Conservation (phyloP, 2,888 invertebrate genomes). For the Eustalomyia histrio region DNA sequence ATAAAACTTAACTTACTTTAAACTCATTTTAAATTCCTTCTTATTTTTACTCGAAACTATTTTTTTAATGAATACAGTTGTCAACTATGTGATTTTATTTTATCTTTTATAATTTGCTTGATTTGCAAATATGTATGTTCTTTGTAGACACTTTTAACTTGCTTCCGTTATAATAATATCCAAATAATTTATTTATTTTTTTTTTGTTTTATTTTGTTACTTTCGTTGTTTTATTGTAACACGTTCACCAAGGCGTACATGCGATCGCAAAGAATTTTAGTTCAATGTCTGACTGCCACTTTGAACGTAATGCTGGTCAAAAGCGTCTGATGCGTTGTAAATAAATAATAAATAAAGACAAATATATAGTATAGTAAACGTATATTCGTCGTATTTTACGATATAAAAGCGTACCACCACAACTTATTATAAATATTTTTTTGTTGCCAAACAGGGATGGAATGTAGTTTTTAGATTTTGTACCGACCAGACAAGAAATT, state of each 20-base stretch:
- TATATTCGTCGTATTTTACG: not conserved
- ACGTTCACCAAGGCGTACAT: constrained; percentile 29
- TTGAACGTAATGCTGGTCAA: constrained; percentile 53
- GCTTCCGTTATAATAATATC: constrained; percentile 9
- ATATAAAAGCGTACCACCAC: constrained; percentile 12
- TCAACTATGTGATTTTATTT: not conserved
- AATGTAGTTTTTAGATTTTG: too few relatives aligned
- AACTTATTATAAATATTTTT: constrained; percentile 32
- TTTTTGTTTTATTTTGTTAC: constrained; percentile 7
- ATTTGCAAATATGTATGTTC: not conserved
- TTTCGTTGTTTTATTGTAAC: constrained; percentile 24
- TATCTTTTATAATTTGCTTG: not conserved
- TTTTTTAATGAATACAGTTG: not conserved
- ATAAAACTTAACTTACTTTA: constrained; percentile 38
- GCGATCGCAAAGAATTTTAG: constrained; percentile 27
- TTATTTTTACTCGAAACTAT: not conserved
- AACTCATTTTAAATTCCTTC: constrained; percentile 40
- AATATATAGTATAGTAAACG: not conserved
- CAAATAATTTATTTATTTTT: not conserved
- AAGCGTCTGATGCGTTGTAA: constrained; percentile 54
- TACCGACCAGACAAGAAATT: too few relatives aligned
- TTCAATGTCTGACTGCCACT: constrained; percentile 52
- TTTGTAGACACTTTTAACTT: not conserved
- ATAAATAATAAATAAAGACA: constrained; percentile 35
- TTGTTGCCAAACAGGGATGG: constrained; percentile 54